Conservation (phyloP, 2,888 invertebrate species). For the Octonoba sinensis region DNA sequence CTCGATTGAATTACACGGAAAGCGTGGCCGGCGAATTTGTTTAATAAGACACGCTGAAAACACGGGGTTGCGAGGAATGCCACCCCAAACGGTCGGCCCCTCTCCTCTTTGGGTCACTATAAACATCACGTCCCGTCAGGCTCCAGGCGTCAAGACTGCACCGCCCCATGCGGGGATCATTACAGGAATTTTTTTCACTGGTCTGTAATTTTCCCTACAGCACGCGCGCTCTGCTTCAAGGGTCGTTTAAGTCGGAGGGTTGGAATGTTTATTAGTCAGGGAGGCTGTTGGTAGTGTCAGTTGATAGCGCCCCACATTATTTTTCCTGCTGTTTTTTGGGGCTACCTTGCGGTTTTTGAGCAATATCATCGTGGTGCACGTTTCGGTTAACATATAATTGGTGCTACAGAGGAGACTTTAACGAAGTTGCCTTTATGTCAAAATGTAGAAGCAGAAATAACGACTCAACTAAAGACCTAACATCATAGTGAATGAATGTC, state of each 20-base stretch:
- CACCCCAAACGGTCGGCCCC: constrained; percentile 54
- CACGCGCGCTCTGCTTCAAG: constrained; percentile 28
- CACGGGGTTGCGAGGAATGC: constrained; percentile 33
- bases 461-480: too few relatives aligned
- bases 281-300: too few relatives aligned
- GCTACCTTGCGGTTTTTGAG: too few relatives aligned
- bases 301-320: too few relatives aligned
- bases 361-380: too few relatives aligned
- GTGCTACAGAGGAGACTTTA: too few relatives aligned
- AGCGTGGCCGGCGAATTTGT: constrained; percentile 61
- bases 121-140: constrained; percentile 53
- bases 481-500: too few relatives aligned
- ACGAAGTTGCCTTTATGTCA: too few relatives aligned
- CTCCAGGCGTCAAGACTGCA: constrained; percentile 46
- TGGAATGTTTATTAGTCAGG: constrained; percentile 15
- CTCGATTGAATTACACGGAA: constrained; percentile 42
- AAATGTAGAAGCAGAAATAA: too few relatives aligned
- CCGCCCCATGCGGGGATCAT: constrained; percentile 37
- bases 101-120: constrained; percentile 53
- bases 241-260: constrained; percentile 13
- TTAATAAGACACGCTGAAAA: constrained; percentile 38
- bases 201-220: constrained; percentile 1
- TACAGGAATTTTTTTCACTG: constrained; percentile 11
- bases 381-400: too few relatives aligned
- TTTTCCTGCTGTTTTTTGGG: too few relatives aligned